Percentiles rank a stretch among this genome's conserved stretches.
Conservation (phyloP, 2,888 invertebrate species). For the Subacronicta megacephala region DNA sequence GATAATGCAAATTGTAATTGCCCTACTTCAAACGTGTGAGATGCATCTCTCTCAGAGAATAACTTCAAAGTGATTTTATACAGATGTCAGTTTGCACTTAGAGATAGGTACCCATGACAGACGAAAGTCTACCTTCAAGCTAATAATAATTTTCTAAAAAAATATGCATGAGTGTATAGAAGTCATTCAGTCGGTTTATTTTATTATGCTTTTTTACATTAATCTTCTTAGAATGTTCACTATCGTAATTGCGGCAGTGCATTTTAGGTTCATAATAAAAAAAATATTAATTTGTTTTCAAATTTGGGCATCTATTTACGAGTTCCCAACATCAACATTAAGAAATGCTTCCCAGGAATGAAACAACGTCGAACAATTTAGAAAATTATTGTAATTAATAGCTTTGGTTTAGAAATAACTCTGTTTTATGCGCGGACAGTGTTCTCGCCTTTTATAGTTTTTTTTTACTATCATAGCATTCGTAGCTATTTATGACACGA, state of each 20-base stretch:
- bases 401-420: constrained; percentile 59
- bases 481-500: constrained; percentile 56
- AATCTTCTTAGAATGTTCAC: too few species aligned
- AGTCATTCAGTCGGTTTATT: too few species aligned
- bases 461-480: constrained; percentile 56
- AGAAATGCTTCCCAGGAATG: constrained; percentile 53
- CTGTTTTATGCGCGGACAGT: constrained; percentile 43
- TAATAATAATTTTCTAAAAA: too few species aligned
- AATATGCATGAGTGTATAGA: too few species aligned
- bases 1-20: constrained; percentile 24
- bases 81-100: constrained; percentile 2
- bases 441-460: constrained; percentile 28
- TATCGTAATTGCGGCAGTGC: too few species aligned
- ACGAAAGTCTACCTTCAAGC: too few species aligned
- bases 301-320: constrained; percentile 7
- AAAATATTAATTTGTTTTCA: too few species aligned
- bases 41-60: constrained; percentile 7
- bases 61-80: constrained; percentile 13
- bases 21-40: constrained; percentile 13
- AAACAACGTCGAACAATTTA: constrained; percentile 57
- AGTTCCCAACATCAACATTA: constrained; percentile 10
- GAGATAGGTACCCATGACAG: too few species aligned
- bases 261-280: too few species aligned
- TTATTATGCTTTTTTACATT: too few species aligned
- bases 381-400: constrained; percentile 65